Evolutionary conservation across 2,113 vertebrate species (phyloP), one percentile per base, ranked within the genome.

Genomic region (Benitochromis conjunctus): DNA sequence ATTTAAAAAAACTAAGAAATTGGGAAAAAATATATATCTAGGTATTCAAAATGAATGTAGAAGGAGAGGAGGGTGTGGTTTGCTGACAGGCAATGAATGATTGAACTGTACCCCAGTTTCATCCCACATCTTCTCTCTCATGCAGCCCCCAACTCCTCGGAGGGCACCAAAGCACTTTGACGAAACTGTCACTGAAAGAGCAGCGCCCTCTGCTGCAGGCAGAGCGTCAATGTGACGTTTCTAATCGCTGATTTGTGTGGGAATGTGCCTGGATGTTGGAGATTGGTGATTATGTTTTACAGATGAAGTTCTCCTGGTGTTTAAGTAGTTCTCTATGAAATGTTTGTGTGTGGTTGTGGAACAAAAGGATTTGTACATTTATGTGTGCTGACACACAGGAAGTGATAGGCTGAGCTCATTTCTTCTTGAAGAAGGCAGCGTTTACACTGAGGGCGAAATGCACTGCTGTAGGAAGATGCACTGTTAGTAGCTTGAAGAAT

Each of bases 131-230:
- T 56, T 54, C 12, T 4, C 36, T 74, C 6, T 69, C 80, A 81
- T 41, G 55, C 38, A 77, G 57, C 69, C 80, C 48, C 51, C 16
- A 36, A 11, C 71, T 76, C 51, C 51, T 71, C 16, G 0, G 6
- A 76, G 57, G 64, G 77, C 69, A 88, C 79, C 38, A 3, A 85
- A 5, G 93, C 94, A 91, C 93, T 94, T 94, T 94, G 79, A 91
- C 56, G 51, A 53, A 81, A 84, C 9, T 3, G 7, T 58, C 1
- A 7, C 11, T 48, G 64, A 19, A 18, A 11, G 12, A 71, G 69
- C 66, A 36, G 66, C 46, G 24, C 81, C 79, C 43, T 77, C 86
- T 88, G 82, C 36, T 83, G 86, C 31, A 48, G 3, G 11, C 18
- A 14, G 48, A 54, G 19, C 10, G 16, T 8, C 19, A 41, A 31